Evolutionary conservation across 2,113 vertebrate species (phyloP).

Genomic region (Erpornis zantholeuca): DNA sequence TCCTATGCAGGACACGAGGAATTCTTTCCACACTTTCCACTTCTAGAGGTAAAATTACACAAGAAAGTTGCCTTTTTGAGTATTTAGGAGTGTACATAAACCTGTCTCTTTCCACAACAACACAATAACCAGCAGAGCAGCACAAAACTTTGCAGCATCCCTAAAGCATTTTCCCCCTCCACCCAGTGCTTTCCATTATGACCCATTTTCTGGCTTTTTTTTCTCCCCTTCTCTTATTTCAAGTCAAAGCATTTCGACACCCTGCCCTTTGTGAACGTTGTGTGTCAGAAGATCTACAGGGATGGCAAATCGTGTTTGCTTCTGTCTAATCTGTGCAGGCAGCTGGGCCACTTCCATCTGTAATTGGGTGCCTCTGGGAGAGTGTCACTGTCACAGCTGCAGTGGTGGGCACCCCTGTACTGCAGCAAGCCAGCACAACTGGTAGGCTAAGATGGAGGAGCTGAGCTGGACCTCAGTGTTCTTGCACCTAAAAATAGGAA

Average conservation of each 20-base stretch:
- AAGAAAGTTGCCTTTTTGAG: neutral
- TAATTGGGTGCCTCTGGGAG: neutral
- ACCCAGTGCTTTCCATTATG: neutral
- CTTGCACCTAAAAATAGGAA: neutral
- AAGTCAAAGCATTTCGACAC: constrained; percentile 7
- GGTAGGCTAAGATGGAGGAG: neutral
- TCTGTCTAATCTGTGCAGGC: constrained; percentile 37
- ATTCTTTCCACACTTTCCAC: neutral
- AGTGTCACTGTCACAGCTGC: neutral
- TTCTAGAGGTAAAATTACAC: neutral
- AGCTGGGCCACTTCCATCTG: constrained; percentile 5
- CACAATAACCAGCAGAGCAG: neutral
- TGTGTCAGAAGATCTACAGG: constrained; percentile 21
- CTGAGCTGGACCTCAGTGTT: neutral
- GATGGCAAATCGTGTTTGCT: constrained; percentile 40
- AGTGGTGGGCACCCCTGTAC: neutral
- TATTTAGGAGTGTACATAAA: neutral
- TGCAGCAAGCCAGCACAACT: neutral
- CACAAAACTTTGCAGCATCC: neutral
- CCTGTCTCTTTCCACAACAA: neutral
- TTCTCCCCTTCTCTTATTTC: neutral
- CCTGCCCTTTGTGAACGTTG: constrained; percentile 16
- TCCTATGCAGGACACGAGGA: neutral
- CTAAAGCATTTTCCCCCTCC: neutral
- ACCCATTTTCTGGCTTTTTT: constrained; percentile 6